Conservation (phyloP, 1,140 invertebrate genomes). For the Pygmarrhopalites habei region DNA sequence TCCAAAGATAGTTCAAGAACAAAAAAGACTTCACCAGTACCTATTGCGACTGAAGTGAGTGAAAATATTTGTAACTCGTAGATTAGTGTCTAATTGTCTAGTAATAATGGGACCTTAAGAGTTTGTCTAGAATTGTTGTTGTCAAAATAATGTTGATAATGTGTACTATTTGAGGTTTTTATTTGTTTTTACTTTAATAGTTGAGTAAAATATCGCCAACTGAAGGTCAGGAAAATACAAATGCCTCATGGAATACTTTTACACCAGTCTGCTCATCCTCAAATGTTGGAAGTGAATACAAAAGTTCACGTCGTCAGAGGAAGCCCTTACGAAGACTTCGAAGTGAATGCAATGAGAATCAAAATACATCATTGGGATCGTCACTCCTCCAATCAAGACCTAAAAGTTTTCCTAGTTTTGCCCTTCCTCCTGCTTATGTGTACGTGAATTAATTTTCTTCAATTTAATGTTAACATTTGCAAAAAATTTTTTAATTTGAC, state of each 20-base stretch:
- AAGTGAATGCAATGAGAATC: constrained; percentile 3
- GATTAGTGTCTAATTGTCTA: too few relatives aligned
- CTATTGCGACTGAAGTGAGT: too few relatives aligned
- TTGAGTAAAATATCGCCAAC: constrained; percentile 1
- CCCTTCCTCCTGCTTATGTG: background rate
- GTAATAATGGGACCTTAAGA: too few relatives aligned
- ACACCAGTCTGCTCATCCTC: background rate
- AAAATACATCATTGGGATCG: background rate
- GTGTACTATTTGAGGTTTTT: too few relatives aligned
- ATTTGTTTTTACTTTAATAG: too few relatives aligned
- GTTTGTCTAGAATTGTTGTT: too few relatives aligned
- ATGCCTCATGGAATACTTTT: constrained; percentile 1
- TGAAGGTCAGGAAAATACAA: background rate
- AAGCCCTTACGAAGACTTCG: background rate
- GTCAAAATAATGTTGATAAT: too few relatives aligned
- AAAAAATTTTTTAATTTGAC: background rate
- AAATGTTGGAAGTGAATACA: background rate
- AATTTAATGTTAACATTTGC: too few relatives aligned
- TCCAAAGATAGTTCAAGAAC: background rate
- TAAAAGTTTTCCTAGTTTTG: constrained; percentile 9
- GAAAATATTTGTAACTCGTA: too few relatives aligned
- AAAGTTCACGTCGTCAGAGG: background rate
- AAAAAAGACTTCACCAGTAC: background rate
- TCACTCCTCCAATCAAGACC: background rate
- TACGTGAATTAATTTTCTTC: too few relatives aligned